Percentiles rank a stretch among this genome's conserved stretches.
phyloP scores from a whole-genome alignment of 1,140 invertebrate genomes.

The Protaetia brevitarsis region DNA sequence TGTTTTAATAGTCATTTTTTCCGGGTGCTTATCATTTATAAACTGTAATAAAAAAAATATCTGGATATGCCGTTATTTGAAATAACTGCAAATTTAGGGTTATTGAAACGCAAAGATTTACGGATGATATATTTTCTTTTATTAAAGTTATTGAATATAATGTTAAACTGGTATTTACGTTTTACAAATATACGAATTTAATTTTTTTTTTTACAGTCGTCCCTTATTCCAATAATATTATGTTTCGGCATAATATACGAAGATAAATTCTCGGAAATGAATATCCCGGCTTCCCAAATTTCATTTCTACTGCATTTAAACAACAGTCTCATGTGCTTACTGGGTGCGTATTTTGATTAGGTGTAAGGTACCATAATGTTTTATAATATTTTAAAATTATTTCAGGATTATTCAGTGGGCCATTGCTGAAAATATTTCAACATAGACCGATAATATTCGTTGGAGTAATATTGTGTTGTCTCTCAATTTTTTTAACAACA shows the following conservation, averaged over 20 bases:
- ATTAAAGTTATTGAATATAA: no score
- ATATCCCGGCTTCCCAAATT: constrained; percentile 38
- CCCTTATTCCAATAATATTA: constrained; percentile 37
- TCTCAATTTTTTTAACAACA: constrained; percentile 40
- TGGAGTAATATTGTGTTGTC: constrained; percentile 37
- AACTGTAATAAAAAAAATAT: no score
- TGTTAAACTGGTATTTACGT: no score
- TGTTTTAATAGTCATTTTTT: no score
- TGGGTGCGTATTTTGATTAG: constrained; percentile 31
- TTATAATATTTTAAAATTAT: constrained; percentile 26
- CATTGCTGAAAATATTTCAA: constrained; percentile 42
- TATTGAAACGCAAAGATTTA: no score
- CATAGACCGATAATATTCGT: constrained; percentile 38
- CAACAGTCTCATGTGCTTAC: constrained; percentile 39
- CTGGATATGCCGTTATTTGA: no score
- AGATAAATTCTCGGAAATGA: constrained; percentile 35
- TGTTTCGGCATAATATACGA: constrained; percentile 44
- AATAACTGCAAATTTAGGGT: no score
- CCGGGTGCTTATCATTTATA: no score
- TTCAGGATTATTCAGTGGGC: constrained; percentile 44
- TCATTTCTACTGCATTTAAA: constrained; percentile 43
- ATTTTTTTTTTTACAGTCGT: constrained; percentile 34
- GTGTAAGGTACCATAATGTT: not conserved
- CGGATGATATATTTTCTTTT: no score
- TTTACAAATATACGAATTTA: no score